Conservation (phyloP, 2,797 vertebrate species). For the Sebastes minor region DNA sequence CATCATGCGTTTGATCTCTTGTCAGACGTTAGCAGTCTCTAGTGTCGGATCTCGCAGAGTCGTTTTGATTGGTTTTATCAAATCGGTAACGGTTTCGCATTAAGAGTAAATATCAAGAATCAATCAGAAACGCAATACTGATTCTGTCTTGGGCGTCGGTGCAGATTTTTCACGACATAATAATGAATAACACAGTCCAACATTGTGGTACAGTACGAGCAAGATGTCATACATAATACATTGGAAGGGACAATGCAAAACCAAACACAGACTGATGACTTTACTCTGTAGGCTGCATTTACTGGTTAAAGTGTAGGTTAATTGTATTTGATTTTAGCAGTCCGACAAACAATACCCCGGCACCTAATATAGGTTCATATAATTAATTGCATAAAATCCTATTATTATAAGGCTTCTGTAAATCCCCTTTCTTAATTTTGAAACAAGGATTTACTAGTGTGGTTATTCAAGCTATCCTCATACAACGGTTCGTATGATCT, state of each 20-base stretch:
- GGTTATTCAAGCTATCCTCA: neutral
- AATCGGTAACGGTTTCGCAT: conserved; percentile 6
- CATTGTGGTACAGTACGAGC: neutral
- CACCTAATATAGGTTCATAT: neutral
- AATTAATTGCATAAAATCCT: neutral
- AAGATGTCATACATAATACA: neutral
- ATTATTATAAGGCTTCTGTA: neutral
- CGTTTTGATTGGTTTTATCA: conserved; percentile 20
- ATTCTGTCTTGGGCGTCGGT: neutral
- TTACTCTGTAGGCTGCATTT: neutral
- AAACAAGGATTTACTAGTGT: neutral
- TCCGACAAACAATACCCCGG: neutral
- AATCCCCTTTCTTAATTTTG: neutral
- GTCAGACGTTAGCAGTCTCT: conserved; percentile 55
- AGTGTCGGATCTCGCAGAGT: conserved; percentile 16
- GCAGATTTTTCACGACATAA: neutral
- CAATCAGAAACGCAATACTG: neutral
- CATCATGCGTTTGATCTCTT: conserved; percentile 67
- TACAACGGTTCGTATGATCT: neutral
- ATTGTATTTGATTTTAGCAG: conserved; percentile 20
- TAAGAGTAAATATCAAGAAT: conserved; percentile 3
- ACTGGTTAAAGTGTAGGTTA: neutral
- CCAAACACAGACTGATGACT: neutral
- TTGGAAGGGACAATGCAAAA: neutral
- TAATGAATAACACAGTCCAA: neutral